These are phyloP conservation scores for Drosophila hydei DNA, from an alignment of 1,140 invertebrate species.

Conservation along the genomic window DNA sequence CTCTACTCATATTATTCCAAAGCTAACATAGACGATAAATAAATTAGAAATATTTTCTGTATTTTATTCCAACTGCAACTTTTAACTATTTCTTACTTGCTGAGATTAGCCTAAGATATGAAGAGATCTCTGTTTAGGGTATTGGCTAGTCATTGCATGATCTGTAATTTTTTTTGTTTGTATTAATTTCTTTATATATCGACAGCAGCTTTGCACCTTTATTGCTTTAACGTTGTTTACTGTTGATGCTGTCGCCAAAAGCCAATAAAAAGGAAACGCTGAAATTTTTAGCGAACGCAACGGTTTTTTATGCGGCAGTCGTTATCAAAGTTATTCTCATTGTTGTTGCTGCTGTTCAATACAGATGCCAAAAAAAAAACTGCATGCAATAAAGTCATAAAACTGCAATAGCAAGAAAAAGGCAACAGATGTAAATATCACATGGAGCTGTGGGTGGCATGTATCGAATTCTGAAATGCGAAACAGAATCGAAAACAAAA, in stretches of 20 bases:
- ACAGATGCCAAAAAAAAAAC: slow-evolving; percentile 16
- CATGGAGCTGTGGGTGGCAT: background rate
- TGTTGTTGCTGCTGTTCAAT: slow-evolving; percentile 10
- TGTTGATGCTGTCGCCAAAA: slow-evolving; percentile 3
- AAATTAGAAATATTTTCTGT: too few relatives aligned
- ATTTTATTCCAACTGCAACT: too few relatives aligned
- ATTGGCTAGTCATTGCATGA: too few relatives aligned
- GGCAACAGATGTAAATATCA: slow-evolving; percentile 33
- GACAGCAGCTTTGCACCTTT: slow-evolving; percentile 36
- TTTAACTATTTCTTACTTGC: too few relatives aligned
- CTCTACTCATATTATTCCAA: too few relatives aligned
- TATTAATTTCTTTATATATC: slow-evolving; percentile 11
- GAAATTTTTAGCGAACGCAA: slow-evolving; percentile 28
- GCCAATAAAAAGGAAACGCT: slow-evolving; percentile 12
- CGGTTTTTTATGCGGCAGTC: slow-evolving; percentile 34
- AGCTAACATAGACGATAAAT: too few relatives aligned
- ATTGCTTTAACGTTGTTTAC: slow-evolving; percentile 21
- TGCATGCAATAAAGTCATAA: slow-evolving; percentile 43
- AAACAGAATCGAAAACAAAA: background rate
- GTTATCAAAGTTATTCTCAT: slow-evolving; percentile 7
- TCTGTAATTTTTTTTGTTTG: too few relatives aligned
- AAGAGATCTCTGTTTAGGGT: too few relatives aligned
- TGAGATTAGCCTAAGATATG: too few relatives aligned
- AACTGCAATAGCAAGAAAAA: slow-evolving; percentile 22
- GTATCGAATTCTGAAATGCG: background rate